These are phyloP conservation scores for Bos indicus DNA, from an alignment of 2,113 vertebrate genomes.

Conservation along the genomic window DNA sequence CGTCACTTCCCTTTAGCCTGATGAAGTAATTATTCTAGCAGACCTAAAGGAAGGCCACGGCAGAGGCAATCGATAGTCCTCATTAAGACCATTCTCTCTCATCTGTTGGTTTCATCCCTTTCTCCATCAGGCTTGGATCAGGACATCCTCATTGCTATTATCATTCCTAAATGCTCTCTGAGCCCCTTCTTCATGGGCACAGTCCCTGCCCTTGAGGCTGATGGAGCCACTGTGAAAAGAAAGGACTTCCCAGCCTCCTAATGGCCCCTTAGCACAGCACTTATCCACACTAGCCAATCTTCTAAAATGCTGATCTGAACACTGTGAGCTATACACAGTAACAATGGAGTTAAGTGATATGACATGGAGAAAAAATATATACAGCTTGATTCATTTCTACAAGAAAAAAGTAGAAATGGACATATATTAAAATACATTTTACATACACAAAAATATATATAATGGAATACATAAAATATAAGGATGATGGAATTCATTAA, in stretches of 20 bases:
- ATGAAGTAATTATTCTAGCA: neutral
- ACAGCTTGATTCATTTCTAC: neutral
- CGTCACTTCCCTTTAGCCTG: neutral
- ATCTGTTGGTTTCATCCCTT: neutral
- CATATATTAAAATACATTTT: neutral
- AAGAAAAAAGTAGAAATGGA: neutral
- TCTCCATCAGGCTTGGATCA: neutral
- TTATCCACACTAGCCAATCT: neutral
- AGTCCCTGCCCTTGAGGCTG: too few relatives aligned
- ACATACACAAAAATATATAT: neutral
- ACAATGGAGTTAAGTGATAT: neutral
- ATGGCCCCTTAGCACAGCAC: neutral
- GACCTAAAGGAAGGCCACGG: neutral
- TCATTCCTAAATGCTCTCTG: neutral
- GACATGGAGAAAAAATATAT: neutral
- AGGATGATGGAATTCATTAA: neutral
- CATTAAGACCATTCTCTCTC: neutral
- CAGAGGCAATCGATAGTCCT: neutral
- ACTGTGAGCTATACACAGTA: neutral
- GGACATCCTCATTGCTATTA: neutral
- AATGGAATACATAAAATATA: neutral
- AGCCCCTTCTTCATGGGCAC: neutral
- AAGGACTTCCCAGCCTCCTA: neutral
- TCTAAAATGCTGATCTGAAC: neutral
- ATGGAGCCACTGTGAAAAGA: neutral